Evolutionary conservation across 2,113 vertebrate species (phyloP), one percentile per base, ranked within the genome.

Genomic region (Rhinolophus sinicus): DNA sequence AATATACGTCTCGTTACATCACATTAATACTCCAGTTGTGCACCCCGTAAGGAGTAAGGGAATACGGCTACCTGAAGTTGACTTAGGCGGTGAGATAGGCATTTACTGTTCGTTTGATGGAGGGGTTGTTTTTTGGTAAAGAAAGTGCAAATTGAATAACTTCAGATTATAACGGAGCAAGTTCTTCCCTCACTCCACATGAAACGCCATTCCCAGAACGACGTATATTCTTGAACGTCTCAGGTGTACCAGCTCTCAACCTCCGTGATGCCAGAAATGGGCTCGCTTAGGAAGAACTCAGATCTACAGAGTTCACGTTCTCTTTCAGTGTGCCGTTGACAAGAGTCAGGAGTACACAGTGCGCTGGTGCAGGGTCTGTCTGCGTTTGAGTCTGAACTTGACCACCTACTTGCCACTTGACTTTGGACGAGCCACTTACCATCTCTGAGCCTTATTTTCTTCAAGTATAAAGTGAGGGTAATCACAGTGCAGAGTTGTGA

Each of bases 171-270:
- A 75, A 58, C 78, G 58, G 69, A 90, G 24, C 35, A 40, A 35
- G 76, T 26, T 84, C 24, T 18, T 90, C 14, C 85, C 67, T 94
- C 18, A 81, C 0, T 91, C 33, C 35, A 1, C 60, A 40, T 90
- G 81, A 85, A 82, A 90, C 94, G 80, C 33, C 40, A 90, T 80
- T 94, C 40, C 8, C 54, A 92, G 56, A 94, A 69, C 90, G 76
- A 65, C 88, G 2, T 58, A 1, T 73, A 47, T 65, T 96, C 56
- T 92, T 76, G 28, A 89, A 89, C 44, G 92, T 81, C 5, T 83
- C 26, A 65, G 12, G 4, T 93, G 4, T 21, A 58, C 16, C 82
- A 58, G 28, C 26, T 65, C 22, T 90, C 70, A 24, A 38, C 5
- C 28, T 92, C 18, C 47, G 38, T 88, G 40, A 54, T 26, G 38